Percentiles rank a stretch among this genome's conserved stretches.
These are phyloP conservation scores for Hirtodrosophila trivittata DNA, from an alignment of 2,888 invertebrate species.

Conservation along the genomic window DNA sequence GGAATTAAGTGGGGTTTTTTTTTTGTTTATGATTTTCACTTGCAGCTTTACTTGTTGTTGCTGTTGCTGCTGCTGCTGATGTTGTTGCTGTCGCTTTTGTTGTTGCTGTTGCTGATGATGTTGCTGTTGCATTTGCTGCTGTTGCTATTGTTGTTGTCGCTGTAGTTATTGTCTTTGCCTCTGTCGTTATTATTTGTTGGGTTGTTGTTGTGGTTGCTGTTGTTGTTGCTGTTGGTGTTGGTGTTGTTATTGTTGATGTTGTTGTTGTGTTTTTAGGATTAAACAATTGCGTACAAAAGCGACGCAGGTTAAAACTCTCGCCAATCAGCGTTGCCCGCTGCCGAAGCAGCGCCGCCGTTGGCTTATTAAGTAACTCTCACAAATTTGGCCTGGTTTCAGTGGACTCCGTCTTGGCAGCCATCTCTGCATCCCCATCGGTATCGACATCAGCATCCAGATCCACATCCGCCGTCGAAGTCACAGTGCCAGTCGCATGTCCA, in stretches of 20 bases:
- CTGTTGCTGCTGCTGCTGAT: constrained; percentile 1
- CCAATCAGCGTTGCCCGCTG: constrained; percentile 59
- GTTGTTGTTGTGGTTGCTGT: background rate
- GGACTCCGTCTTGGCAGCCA: background rate
- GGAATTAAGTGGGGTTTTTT: constrained; percentile 17
- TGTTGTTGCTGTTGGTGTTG: constrained; percentile 1
- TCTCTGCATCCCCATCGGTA: constrained; percentile 3
- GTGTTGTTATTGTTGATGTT: background rate
- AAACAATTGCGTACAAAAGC: constrained; percentile 74
- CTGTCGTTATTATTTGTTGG: constrained; percentile 2
- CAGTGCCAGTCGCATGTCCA: no score
- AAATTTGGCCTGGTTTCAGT: constrained; percentile 57
- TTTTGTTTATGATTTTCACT: constrained; percentile 9
- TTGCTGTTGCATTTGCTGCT: no score
- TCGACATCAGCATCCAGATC: constrained; percentile 1
- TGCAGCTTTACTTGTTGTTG: constrained; percentile 6
- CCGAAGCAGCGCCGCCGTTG: constrained; percentile 47
- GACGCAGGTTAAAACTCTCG: constrained; percentile 70
- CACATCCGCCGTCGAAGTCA: no score
- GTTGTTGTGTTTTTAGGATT: constrained; percentile 29
- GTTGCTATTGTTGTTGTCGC: background rate
- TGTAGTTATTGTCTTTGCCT: background rate
- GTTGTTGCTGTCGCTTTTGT: background rate
- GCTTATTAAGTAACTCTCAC: constrained; percentile 81
- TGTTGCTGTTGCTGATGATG: no score